These are phyloP conservation scores for Bergia puertoricense DNA, from an alignment of 92 coral and sea anemone genomes.

Conservation along the genomic window DNA sequence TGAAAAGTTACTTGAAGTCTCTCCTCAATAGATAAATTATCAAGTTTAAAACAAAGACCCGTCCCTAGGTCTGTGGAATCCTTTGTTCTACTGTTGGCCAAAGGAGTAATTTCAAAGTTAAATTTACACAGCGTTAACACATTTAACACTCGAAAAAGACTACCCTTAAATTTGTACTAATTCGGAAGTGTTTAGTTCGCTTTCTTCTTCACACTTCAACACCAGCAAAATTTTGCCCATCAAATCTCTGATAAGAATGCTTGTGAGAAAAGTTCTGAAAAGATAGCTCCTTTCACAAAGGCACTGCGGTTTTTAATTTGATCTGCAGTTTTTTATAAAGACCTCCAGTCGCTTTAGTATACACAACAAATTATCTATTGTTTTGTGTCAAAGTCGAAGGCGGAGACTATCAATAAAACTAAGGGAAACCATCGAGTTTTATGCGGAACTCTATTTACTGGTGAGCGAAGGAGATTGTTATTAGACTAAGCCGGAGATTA, in stretches of 20 bases:
- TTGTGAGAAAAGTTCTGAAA: conserved; percentile 11
- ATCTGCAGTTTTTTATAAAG: conserved; percentile 60
- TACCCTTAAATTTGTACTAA: conserved; percentile 50
- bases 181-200: conserved; percentile 35
- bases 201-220: conserved; percentile 38
- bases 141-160: conserved; percentile 51
- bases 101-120: conserved; percentile 52
- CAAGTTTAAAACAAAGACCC: conserved; percentile 65
- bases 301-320: conserved; percentile 52
- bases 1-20: conserved; percentile 62
- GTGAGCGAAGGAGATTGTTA: conserved; percentile 29
- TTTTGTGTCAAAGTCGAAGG: conserved; percentile 80
- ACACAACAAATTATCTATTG: conserved; percentile 88
- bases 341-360: conserved; percentile 70
- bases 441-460: conserved; percentile 33
- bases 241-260: conserved; percentile 30
- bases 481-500: conserved; percentile 9
- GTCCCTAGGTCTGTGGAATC: conserved; percentile 52
- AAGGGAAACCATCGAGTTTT: conserved; percentile 14
- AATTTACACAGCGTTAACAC: conserved; percentile 50
- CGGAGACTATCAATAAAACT: conserved; percentile 68
- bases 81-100: conserved; percentile 54
- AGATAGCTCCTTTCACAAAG: conserved; percentile 37
- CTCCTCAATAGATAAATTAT: conserved; percentile 80
- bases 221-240: conserved; percentile 18